Base-by-base conservation (phyloP, 2,888 invertebrate genomes). In the Drosophila anceps region DNA sequence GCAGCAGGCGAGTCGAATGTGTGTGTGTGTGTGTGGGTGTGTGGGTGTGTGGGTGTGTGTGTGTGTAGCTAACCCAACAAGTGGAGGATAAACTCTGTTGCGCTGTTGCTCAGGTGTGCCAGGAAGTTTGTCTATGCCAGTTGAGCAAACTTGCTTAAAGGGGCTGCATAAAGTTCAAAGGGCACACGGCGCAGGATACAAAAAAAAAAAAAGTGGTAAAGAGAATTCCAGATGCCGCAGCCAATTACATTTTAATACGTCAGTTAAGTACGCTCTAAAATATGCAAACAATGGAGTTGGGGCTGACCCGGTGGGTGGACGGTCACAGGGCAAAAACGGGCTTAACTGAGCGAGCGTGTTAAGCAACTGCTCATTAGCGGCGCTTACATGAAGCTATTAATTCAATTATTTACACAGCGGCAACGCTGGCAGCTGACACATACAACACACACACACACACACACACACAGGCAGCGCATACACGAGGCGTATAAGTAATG, bases 321-420 rank as follows among this genome's bases (percentile, higher is more conserved):
- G 0, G 20, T n/a, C 12, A n/a, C 31, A 10, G 41, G 57, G n/a
- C n/a, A n/a, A n/a, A 37, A 35, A 41, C 9, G 15, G 37, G 29
- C 29, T 44, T 55, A 41, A 48, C 60, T 41, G 55, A 46, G 60
- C 48, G 53, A 53, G 68, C 67, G 73, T 74, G 82, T 71, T 69
- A 77, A 68, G 74, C 83, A 83, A 85, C 81, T 74, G 77, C 88
- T 88, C 84, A 84, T 84, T 88, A 88, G 86, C 70, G 76, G 61
- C 73, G 86, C 84, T 85, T 79, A 83, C 79, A 83, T 68, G 78
- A 60, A 80, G 75, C 88, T 76, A 85, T 85, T 85, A 85, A 87
- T 85, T 85, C 78, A 85, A 85, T 84, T 85, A 85, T 89, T 77
- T 84, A 78, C 80, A 80, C 76, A 67, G 73, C 61, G 58, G 35